Evolutionary conservation across 1,140 invertebrate genomes (phyloP).

Genomic region (Hylyphantes graminicola): DNA sequence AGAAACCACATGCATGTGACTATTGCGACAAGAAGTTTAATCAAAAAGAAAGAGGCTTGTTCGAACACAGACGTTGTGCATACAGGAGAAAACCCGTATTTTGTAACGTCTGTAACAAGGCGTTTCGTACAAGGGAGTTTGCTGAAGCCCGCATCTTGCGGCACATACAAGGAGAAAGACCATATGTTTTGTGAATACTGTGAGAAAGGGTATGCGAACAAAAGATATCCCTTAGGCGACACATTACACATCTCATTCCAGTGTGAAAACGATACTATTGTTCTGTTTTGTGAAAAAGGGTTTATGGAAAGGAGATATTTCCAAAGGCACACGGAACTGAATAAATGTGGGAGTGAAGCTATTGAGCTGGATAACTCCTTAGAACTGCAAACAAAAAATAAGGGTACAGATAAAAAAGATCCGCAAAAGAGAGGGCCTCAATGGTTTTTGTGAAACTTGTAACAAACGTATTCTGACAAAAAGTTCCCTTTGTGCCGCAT

Average conservation of each 20-base stretch:
- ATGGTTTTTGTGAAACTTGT: no score
- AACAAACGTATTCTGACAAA: no score
- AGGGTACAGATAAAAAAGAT: no score
- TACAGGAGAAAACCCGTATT: background rate
- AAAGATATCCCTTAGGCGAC: background rate
- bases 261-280: background rate
- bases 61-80: background rate
- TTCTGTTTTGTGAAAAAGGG: constrained; percentile 4
- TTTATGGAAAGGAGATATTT: background rate
- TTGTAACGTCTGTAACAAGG: background rate
- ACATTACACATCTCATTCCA: background rate
- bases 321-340: no score
- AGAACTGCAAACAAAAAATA: no score
- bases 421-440: no score
- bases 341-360: no score
- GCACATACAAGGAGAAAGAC: background rate
- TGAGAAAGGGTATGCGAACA: background rate
- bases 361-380: no score
- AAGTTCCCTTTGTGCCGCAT: no score
- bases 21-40: background rate
- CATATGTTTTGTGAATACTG: background rate
- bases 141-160: background rate
- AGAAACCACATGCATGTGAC: background rate
- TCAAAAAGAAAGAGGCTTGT: background rate
- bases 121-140: background rate